Percentiles rank a stretch among this genome's conserved stretches.
Evolutionary conservation across 1,140 invertebrate species (phyloP).

Genomic region (Hylaeus volcanicus): DNA sequence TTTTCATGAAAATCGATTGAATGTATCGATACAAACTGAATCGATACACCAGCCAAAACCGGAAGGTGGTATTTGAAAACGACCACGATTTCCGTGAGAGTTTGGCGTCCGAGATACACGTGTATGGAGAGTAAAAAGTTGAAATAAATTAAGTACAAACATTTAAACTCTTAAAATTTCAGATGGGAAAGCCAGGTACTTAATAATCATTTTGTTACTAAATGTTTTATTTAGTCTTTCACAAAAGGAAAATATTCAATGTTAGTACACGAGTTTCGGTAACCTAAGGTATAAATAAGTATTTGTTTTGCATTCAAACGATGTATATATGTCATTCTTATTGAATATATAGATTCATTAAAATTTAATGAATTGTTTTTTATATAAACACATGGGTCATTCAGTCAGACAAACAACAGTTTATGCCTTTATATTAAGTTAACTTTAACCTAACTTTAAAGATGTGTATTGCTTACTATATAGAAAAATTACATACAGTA

Average conservation of each 20-base stretch:
- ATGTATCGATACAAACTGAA: conserved; percentile 18
- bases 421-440: background rate
- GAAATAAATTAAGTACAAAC: background rate
- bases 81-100: conserved; percentile 10
- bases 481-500: background rate
- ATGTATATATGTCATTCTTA: background rate
- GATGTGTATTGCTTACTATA: background rate
- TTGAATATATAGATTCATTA: background rate
- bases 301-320: background rate
- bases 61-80: conserved; percentile 18
- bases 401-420: background rate
- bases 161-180: background rate
- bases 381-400: background rate
- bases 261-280: background rate
- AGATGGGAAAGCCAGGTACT: conserved; percentile 58
- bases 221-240: background rate
- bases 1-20: background rate
- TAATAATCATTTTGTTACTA: background rate
- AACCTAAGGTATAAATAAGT: background rate
- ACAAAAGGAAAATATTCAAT: background rate
- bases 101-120: conserved; percentile 30
- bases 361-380: conserved; percentile 1
- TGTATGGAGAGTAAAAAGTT: background rate
- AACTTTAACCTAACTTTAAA: conserved; percentile 10
- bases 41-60: conserved; percentile 24